These are phyloP conservation scores for Callionymus lyra DNA, from an alignment of 2,113 vertebrate species.

Conservation along the genomic window DNA sequence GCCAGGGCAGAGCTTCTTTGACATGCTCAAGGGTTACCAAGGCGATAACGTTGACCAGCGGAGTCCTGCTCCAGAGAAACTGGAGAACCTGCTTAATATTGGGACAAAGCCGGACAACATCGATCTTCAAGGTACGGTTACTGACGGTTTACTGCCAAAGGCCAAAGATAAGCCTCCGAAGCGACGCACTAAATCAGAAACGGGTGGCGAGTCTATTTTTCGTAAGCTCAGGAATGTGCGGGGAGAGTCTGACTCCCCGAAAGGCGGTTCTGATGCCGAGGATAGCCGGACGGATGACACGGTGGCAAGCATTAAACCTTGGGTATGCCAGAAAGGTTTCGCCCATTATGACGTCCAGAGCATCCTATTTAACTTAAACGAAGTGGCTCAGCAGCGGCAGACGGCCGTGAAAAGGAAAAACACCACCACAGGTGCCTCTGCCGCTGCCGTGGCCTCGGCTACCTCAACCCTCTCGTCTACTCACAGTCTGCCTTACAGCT, in stretches of 20 bases:
- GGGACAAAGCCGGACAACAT: slow-evolving; percentile 48
- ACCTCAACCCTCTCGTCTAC: slow-evolving; percentile 74
- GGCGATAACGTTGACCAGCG: slow-evolving; percentile 79
- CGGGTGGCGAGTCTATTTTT: slow-evolving; percentile 90
- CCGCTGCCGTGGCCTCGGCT: slow-evolving; percentile 80
- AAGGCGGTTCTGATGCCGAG: slow-evolving; percentile 78
- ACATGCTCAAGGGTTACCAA: slow-evolving; percentile 84
- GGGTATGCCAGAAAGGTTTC: slow-evolving; percentile 87
- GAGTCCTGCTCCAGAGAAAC: slow-evolving; percentile 72
- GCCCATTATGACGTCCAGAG: slow-evolving; percentile 92
- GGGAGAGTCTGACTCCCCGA: slow-evolving; percentile 74
- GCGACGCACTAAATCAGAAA: slow-evolving; percentile 90
- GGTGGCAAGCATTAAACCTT: slow-evolving; percentile 64
- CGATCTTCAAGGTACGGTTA: slow-evolving; percentile 76
- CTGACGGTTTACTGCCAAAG: slow-evolving; percentile 61
- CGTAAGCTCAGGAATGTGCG: slow-evolving; percentile 85
- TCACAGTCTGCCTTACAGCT: slow-evolving; percentile 78
- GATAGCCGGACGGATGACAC: slow-evolving; percentile 80
- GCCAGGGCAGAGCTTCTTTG: slow-evolving; percentile 86
- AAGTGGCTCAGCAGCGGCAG: slow-evolving; percentile 78
- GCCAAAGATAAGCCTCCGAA: slow-evolving; percentile 85
- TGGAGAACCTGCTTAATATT: slow-evolving; percentile 77
- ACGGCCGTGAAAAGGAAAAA: slow-evolving; percentile 83
- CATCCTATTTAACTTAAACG: slow-evolving; percentile 86
- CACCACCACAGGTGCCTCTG: slow-evolving; percentile 88